Percentiles rank a stretch among this genome's conserved stretches.
These are phyloP conservation scores for Hirtodrosophila cameraria DNA, from an alignment of 2,888 invertebrate genomes.

Conservation along the genomic window DNA sequence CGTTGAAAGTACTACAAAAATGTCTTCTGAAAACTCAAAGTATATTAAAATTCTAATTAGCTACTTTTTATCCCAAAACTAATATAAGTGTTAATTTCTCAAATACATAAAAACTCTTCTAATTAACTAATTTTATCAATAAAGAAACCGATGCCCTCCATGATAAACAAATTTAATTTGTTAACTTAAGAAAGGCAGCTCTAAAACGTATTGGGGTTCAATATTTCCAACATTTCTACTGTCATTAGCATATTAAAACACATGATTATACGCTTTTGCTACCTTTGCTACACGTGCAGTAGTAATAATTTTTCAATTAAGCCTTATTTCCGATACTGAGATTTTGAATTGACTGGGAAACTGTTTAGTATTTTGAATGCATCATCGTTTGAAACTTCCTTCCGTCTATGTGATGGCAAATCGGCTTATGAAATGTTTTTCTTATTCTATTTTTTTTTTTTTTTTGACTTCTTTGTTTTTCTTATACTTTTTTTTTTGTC, in stretches of 20 bases:
- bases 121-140: not conserved
- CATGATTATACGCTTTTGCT: constrained; percentile 38
- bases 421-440: constrained; percentile 63
- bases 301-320: constrained; percentile 32
- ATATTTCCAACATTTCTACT: not conserved
- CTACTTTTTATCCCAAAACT: too few species aligned
- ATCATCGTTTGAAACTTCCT: constrained; percentile 67
- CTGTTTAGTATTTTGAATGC: constrained; percentile 61
- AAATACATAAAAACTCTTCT: too few species aligned
- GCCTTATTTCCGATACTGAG: constrained; percentile 41
- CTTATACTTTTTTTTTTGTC: constrained; percentile 22
- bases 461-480: constrained; percentile 36
- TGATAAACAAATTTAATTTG: not conserved
- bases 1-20: too few species aligned
- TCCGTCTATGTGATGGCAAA: constrained; percentile 56
- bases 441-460: constrained; percentile 12
- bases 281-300: constrained; percentile 10
- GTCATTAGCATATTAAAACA: constrained; percentile 55
- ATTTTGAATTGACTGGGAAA: constrained; percentile 3
- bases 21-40: too few species aligned
- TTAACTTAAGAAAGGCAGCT: not conserved
- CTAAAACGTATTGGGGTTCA: not conserved
- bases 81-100: not conserved
- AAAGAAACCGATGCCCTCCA: not conserved
- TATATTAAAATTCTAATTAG: too few species aligned